phyloP scores from a whole-genome alignment of 2,888 invertebrate genomes.

The Drosophila infuscata region DNA sequence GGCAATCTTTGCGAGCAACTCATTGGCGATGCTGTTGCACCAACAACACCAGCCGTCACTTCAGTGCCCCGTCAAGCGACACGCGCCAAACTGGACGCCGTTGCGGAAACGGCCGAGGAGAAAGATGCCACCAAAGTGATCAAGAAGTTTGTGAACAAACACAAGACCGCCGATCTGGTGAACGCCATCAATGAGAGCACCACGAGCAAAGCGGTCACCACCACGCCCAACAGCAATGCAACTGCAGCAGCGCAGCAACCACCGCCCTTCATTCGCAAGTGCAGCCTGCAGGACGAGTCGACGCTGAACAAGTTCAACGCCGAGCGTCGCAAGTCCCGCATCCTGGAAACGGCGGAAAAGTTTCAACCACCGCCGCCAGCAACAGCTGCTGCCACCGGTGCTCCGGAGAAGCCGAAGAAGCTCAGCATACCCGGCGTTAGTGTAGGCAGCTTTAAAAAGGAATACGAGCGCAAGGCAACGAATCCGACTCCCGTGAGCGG shows the following conservation, averaged over 20 bases:
- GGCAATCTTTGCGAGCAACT: conserved; percentile 83
- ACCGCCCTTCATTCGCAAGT: conserved; percentile 81
- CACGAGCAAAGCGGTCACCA: conserved; percentile 36
- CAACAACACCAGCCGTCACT: conserved; percentile 6
- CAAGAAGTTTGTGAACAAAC: conserved; percentile 85
- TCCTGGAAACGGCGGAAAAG: conserved; percentile 90
- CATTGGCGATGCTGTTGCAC: conserved; percentile 56
- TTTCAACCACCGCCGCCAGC: conserved; percentile 86
- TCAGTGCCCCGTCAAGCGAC: conserved; percentile 68
- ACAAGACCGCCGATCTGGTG: conserved; percentile 84
- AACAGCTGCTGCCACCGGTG: conserved; percentile 9
- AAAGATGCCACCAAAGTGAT: conserved; percentile 84
- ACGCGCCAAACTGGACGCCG: conserved; percentile 75
- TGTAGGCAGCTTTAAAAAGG: conserved; percentile 94
- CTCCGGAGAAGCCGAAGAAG: conserved; percentile 90
- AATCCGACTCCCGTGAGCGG: conserved; percentile 85
- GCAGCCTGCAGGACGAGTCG: conserved; percentile 84
- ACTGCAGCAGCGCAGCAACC: conserved; percentile 26
- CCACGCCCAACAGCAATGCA: conserved; percentile 18
- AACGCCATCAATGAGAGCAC: conserved; percentile 82
- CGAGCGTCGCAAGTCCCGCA: conserved; percentile 88
- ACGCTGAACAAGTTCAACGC: conserved; percentile 85
- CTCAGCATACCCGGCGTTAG: conserved; percentile 92
- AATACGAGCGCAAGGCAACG: conserved; percentile 92
- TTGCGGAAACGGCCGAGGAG: conserved; percentile 82